These are phyloP conservation scores for Vanessa cardui DNA, from an alignment of 2,888 invertebrate genomes.

Conservation along the genomic window DNA sequence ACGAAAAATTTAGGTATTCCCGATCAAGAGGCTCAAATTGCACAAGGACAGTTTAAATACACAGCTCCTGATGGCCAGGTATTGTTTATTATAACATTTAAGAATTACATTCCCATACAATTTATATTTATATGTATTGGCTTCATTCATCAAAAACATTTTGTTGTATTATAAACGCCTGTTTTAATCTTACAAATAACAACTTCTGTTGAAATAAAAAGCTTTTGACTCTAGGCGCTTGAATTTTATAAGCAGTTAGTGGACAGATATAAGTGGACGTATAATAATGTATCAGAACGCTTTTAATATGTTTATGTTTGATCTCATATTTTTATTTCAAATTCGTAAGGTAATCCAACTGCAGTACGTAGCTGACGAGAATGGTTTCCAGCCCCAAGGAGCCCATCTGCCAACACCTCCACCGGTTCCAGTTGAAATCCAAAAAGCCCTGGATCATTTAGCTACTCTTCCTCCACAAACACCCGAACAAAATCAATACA, in stretches of 20 bases:
- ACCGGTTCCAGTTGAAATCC: slow-evolving; percentile 87
- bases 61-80: slow-evolving; percentile 83
- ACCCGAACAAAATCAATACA: slow-evolving; percentile 49
- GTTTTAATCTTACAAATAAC: too few relatives aligned
- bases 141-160: neutral
- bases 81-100: slow-evolving; percentile 14
- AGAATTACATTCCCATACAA: neutral
- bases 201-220: neutral
- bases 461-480: slow-evolving; percentile 83
- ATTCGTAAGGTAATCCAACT: slow-evolving; percentile 79
- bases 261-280: too few relatives aligned
- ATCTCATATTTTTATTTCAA: neutral
- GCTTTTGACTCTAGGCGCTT: neutral
- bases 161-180: neutral
- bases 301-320: neutral
- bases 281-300: neutral
- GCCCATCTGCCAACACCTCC: slow-evolving; percentile 86
- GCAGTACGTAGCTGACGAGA: slow-evolving; percentile 87
- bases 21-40: slow-evolving; percentile 79
- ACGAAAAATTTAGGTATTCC: slow-evolving; percentile 82
- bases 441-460: slow-evolving; percentile 84
- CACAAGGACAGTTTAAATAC: slow-evolving; percentile 85
- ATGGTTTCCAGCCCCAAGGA: slow-evolving; percentile 87
- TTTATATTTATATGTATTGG: too few relatives aligned
- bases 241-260: neutral